phyloP scores from a whole-genome alignment of 1,140 invertebrate genomes.

The Centruroides sculpturatus region DNA sequence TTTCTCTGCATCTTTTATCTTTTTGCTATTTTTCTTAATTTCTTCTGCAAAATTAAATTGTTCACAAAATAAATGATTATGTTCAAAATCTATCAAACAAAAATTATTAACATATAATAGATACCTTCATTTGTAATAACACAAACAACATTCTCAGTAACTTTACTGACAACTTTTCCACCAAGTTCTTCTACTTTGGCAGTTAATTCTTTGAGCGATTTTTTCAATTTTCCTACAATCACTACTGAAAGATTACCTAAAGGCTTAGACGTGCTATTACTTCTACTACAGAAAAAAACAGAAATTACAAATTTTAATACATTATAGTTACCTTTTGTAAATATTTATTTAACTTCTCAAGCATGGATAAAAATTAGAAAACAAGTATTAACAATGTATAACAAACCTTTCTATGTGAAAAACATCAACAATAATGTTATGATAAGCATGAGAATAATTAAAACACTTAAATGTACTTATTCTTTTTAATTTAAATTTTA shows the following conservation, averaged over 20 bases:
- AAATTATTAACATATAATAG: conserved; percentile 3
- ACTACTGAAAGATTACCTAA: conserved; percentile 66
- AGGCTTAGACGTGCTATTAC: conserved; percentile 29
- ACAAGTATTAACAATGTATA: too few relatives aligned
- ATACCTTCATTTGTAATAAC: conserved; percentile 53
- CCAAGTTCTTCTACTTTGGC: conserved; percentile 37
- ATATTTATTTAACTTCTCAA: too few relatives aligned
- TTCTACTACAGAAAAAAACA: too few relatives aligned
- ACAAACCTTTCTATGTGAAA: too few relatives aligned
- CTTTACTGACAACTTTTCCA: conserved; percentile 50
- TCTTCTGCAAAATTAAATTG: conserved; percentile 32
- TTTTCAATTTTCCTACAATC: conserved; percentile 49
- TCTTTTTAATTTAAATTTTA: too few relatives aligned
- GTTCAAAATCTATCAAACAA: background rate
- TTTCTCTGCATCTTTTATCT: conserved; percentile 50
- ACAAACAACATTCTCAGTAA: conserved; percentile 49
- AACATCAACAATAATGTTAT: too few relatives aligned
- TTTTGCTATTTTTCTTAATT: conserved; percentile 47
- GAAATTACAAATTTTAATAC: too few relatives aligned
- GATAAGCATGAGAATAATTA: too few relatives aligned
- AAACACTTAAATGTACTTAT: too few relatives aligned
- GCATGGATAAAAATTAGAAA: too few relatives aligned
- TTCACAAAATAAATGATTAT: background rate
- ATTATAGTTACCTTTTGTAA: too few relatives aligned
- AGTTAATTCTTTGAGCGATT: background rate